Evolutionary conservation across 2,797 vertebrate species (phyloP).

Genomic region (Poeciliopsis infans): DNA sequence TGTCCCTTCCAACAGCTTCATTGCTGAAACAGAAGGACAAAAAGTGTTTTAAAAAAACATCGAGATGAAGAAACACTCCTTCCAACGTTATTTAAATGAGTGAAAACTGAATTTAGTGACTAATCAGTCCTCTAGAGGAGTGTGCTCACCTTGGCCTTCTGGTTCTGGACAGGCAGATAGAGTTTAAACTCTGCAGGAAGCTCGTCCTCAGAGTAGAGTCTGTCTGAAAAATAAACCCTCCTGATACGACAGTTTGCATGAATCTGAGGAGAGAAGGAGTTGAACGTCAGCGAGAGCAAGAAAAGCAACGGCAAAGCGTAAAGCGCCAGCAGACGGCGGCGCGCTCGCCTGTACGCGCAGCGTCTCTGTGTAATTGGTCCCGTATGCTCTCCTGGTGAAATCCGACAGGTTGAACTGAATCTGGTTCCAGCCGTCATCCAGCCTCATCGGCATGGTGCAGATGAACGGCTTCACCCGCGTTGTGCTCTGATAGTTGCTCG

Average conservation of each 20-base stretch:
- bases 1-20: constrained; percentile 49
- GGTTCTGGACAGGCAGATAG: constrained; percentile 93
- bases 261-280: constrained; percentile 81
- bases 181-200: constrained; percentile 98
- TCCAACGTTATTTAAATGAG: neutral
- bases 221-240: constrained; percentile 97
- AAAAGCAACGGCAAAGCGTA: neutral
- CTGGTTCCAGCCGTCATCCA: constrained; percentile 98
- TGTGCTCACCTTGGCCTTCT: constrained; percentile 90
- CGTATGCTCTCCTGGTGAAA: constrained; percentile 94
- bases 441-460: constrained; percentile 97
- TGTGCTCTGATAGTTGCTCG: constrained; percentile 96
- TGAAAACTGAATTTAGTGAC: neutral
- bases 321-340: neutral
- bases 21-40: constrained; percentile 66
- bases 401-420: constrained; percentile 98
- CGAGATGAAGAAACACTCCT: neutral
- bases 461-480: constrained; percentile 97
- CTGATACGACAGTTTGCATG: constrained; percentile 97
- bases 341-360: constrained; percentile 90
- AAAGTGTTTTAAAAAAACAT: neutral
- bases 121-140: neutral
- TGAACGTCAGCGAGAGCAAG: neutral
- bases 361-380: constrained; percentile 97
- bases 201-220: constrained; percentile 96